Evolutionary conservation across 2,888 invertebrate genomes (phyloP), one percentile per base, ranked within the genome.

Genomic region (Andrena hattorfiana): DNA sequence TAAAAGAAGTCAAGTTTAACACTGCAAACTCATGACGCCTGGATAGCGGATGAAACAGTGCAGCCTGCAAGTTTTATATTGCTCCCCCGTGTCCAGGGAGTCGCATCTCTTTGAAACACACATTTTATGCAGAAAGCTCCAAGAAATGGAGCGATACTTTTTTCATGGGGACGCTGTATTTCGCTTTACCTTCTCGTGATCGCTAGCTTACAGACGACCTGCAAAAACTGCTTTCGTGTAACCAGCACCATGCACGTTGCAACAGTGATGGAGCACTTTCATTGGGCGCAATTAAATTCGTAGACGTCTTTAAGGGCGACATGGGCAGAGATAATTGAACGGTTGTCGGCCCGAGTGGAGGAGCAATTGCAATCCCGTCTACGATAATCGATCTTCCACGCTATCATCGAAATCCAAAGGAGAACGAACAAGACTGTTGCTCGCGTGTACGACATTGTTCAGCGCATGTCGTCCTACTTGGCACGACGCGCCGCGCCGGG

Each of bases 341-440:
- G 20, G 62, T 32, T 28, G 80, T 56, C 56, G 28, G 23, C 13
- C 20, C 30, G 23, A 28, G 20, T 2, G n/a, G 28, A 62, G 49
- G n/a, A 56, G 49, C 73, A 68, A 68, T 49, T 54, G 51, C 60
- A 16, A 20, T 42, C 42, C 60, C 26, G 60, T 60, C 68, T 60
- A 49, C 78, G 82, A 49, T 28, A 20, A 72, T 83, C 82, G 84
- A 84, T 78, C 74, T 35, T 49, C 54, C 75, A 54, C 30, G 71
- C 67, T 83, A 74, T 86, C 88, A 76, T 77, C 67, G 77, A 64
- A 68, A 80, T 76, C 73, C 86, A 73, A 86, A 88, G 84, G 83
- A 80, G 77, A 76, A 75, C 70, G 67, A 75, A 76, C 75, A 77
- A 75, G 77, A 68, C 83, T 88, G 89, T 88, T 88, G 86, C 86